Conservation (phyloP, 2,113 vertebrate species). For the Gallinago media region DNA sequence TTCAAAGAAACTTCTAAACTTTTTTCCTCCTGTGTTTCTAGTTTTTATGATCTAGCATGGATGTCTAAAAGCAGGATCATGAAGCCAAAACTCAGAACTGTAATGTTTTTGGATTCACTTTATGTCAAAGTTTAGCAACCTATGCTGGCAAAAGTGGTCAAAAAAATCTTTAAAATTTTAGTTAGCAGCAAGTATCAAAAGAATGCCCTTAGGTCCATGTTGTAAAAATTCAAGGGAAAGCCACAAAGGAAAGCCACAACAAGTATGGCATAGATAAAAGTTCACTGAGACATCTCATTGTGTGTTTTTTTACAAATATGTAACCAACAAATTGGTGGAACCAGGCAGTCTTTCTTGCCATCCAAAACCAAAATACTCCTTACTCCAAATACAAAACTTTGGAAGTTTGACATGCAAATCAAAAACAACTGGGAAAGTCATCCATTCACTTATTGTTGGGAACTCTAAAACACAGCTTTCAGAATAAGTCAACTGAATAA, state of each 20-base stretch:
- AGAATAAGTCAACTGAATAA: background rate
- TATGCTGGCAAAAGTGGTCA: background rate
- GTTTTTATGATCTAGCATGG: background rate
- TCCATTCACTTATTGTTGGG: background rate
- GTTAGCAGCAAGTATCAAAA: background rate
- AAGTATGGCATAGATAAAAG: fast-evolving
- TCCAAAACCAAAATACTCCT: background rate
- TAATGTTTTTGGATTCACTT: background rate
- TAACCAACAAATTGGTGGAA: background rate
- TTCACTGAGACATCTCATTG: background rate
- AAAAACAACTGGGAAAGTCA: background rate
- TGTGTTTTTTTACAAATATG: background rate
- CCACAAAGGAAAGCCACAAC: background rate
- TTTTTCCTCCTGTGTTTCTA: background rate
- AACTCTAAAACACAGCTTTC: background rate
- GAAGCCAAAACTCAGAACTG: background rate
- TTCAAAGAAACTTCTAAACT: background rate
- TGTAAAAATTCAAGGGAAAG: background rate
- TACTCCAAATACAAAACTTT: background rate
- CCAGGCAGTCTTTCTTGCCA: background rate
- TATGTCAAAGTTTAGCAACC: background rate
- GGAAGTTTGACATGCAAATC: background rate
- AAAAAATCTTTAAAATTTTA: background rate
- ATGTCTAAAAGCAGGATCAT: background rate
- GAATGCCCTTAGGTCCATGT: background rate